Evolutionary conservation across 2,888 invertebrate species (phyloP).

Genomic region (Pharmacophagus antenor): DNA sequence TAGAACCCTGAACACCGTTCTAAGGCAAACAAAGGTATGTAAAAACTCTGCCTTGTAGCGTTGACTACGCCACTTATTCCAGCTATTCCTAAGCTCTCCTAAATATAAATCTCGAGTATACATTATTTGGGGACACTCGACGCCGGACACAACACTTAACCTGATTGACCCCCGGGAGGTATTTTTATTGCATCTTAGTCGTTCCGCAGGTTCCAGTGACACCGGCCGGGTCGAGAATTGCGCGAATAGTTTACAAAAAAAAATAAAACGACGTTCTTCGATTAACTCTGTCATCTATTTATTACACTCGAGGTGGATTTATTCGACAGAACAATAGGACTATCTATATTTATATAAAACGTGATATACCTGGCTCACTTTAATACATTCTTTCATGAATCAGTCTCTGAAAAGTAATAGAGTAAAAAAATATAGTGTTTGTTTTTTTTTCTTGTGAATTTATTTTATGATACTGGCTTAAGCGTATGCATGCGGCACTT

Average conservation of each 20-base stretch:
- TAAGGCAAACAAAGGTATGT: conserved; percentile 27
- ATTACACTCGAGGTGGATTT: conserved; percentile 7
- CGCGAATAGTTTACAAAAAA: conserved; percentile 31
- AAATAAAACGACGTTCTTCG: conserved; percentile 30
- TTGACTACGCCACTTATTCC: conserved; percentile 45
- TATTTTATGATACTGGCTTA: too few relatives aligned
- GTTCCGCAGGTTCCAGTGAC: conserved; percentile 43
- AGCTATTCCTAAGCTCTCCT: conserved; percentile 55
- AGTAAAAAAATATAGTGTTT: not conserved
- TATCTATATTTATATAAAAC: not conserved
- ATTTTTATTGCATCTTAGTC: conserved; percentile 65
- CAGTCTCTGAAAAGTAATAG: not conserved
- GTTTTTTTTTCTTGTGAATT: too few relatives aligned
- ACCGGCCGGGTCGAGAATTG: conserved; percentile 32
- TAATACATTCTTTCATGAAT: not conserved
- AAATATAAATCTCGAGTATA: conserved; percentile 63
- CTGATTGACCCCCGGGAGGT: conserved; percentile 68
- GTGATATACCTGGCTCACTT: not conserved
- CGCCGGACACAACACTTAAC: conserved; percentile 67
- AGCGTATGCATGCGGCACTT: too few relatives aligned
- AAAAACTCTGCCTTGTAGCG: conserved; percentile 36
- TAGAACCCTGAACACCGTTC: conserved; percentile 20
- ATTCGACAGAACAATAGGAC: conserved; percentile 8
- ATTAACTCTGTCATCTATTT: conserved; percentile 23
- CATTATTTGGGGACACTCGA: conserved; percentile 55